Evolutionary conservation across 1,140 invertebrate genomes (phyloP), one percentile per base, ranked within the genome.

Genomic region (Hylyphantes graminicola): DNA sequence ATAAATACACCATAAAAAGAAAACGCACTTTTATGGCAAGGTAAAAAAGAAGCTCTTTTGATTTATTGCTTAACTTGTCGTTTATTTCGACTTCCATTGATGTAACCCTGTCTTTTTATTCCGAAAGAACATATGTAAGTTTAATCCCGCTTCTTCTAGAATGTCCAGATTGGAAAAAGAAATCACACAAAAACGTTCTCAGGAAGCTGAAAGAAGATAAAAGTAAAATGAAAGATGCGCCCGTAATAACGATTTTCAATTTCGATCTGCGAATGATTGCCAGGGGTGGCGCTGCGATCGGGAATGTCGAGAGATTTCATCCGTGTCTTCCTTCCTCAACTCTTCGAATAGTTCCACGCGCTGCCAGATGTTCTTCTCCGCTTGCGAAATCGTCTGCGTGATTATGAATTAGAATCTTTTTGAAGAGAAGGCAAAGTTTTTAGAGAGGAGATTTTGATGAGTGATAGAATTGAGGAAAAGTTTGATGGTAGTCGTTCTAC

Each of bases 201-300:
- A 15, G 35, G 63, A 78, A 54, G 13, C 51, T 4, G 57, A 17
- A 61, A 35, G 13, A 15, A 76, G 15, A 57, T 61, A 50, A 65
- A 17, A 65, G 12, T 1, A 76, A 17, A 78, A 48, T 7, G 48
- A 67, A 78, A 67, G 51, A 78, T 78, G 63, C 65, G 76, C 55
- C 76, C 21, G 35, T 65, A 64, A 78, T 78, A 78, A 78, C 76
- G 76, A 78, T 78, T 78, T 78, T 78, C 76, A 78, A 78, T 78
- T 78, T 63, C 76, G 76, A 78, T 78, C 76, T n/a, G 35, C 61
- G 50, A 78, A 64, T 35, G 76, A 78, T 78, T 78, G n/a, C 35
- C 6, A n/a, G 19, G 53, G 48, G 76, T 21, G 76, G 76, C 76
- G 76, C 76, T 78, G 63, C 63, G 13, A 78, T 78, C 76, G 61